Conservation (phyloP, 2,113 vertebrate genomes). For the Euleptes europaea region DNA sequence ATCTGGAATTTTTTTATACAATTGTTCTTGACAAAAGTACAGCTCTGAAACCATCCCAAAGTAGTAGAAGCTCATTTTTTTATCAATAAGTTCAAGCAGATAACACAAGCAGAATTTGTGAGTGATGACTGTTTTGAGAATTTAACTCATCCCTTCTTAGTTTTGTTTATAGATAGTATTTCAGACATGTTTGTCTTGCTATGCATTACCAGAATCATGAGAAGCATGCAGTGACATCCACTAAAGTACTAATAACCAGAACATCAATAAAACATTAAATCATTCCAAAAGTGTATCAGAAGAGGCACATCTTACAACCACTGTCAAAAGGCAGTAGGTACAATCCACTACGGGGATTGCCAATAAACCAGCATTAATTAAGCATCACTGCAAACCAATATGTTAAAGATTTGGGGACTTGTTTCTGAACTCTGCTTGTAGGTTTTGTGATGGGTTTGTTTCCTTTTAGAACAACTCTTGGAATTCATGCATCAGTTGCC, state of each 20-base stretch:
- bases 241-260: not conserved
- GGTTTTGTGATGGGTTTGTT: constrained; percentile 58
- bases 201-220: not conserved
- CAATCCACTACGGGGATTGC: not conserved
- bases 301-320: not conserved
- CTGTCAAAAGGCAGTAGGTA: not conserved
- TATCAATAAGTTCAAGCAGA: not conserved
- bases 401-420: constrained; percentile 35
- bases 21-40: not conserved
- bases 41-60: not conserved
- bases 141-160: not conserved
- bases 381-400: constrained; percentile 51
- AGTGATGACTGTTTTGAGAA: not conserved
- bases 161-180: not conserved
- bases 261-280: not conserved
- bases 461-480: constrained; percentile 92
- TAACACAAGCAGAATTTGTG: not conserved
- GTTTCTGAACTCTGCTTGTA: constrained; percentile 53
- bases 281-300: not conserved
- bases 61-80: not conserved
- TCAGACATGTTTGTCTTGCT: not conserved
- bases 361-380: not conserved
- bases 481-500: constrained; percentile 99
- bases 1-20: not conserved
- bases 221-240: not conserved